phyloP scores from a whole-genome alignment of 2,113 vertebrate species.

The Apus apus region DNA sequence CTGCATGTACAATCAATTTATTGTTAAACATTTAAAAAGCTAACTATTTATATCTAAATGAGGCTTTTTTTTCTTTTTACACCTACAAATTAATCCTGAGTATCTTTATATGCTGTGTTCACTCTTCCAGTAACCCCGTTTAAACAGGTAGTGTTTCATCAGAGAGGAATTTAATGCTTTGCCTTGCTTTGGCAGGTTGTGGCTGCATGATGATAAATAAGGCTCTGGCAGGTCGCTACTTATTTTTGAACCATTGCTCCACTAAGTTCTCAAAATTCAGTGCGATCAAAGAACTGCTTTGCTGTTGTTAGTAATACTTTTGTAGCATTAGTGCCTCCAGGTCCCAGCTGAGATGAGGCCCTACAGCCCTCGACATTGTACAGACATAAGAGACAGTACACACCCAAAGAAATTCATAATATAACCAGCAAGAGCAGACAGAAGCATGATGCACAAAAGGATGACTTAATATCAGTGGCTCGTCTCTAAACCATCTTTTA shows the following conservation, averaged over 20 bases:
- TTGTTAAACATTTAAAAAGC: slow-evolving; percentile 5
- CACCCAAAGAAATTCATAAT: not conserved
- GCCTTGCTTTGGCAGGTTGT: not conserved
- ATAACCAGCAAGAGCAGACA: not conserved
- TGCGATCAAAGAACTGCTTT: not conserved
- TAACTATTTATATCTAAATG: not conserved
- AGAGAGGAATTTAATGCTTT: not conserved
- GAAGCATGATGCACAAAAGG: not conserved
- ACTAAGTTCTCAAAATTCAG: not conserved
- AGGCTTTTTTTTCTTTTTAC: not conserved
- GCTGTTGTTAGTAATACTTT: not conserved
- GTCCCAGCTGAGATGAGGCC: not conserved
- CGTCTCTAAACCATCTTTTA: not conserved
- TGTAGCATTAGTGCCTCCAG: not conserved
- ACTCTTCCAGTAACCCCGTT: not conserved
- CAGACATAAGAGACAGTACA: not conserved
- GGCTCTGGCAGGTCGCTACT: not conserved
- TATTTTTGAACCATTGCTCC: not conserved
- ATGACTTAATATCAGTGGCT: not conserved
- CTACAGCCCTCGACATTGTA: not conserved
- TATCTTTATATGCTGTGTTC: not conserved
- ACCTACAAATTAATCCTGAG: not conserved
- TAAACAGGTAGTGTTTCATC: not conserved
- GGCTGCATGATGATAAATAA: not conserved
- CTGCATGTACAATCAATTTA: slow-evolving; percentile 16